These are phyloP conservation scores for Megalops cyprinoides DNA, from an alignment of 2,797 vertebrate genomes.

Conservation along the genomic window DNA sequence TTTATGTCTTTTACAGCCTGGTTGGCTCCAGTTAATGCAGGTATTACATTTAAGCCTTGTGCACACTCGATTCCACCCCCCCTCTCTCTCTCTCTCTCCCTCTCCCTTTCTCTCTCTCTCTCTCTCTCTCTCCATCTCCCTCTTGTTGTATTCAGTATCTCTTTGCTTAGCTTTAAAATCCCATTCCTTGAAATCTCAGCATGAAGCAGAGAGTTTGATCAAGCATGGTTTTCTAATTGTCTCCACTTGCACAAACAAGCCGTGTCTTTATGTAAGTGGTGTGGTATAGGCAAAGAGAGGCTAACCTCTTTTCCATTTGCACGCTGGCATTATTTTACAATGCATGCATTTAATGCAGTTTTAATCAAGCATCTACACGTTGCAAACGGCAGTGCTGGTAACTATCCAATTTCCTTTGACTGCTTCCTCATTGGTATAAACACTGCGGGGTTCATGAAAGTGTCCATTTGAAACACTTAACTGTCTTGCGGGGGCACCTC, in stretches of 20 bases:
- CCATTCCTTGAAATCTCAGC: no score
- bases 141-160: no score
- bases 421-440: background rate
- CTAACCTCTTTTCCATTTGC: background rate
- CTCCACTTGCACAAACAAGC: background rate
- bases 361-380: slow-evolving; percentile 16
- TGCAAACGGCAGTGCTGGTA: background rate
- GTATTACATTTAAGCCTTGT: slow-evolving; percentile 2
- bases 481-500: background rate
- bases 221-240: background rate
- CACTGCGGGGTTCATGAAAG: background rate
- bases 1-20: background rate
- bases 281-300: no score
- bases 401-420: background rate
- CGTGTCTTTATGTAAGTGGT: background rate
- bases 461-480: background rate
- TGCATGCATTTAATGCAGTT: background rate
- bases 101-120: background rate
- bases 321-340: background rate
- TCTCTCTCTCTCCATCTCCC: no score
- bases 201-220: no score
- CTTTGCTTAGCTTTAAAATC: no score
- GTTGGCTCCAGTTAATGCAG: background rate
- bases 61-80: no score
- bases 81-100: background rate